Base-by-base conservation (phyloP, 1,140 invertebrate species). In the Drosophila tristis region DNA sequence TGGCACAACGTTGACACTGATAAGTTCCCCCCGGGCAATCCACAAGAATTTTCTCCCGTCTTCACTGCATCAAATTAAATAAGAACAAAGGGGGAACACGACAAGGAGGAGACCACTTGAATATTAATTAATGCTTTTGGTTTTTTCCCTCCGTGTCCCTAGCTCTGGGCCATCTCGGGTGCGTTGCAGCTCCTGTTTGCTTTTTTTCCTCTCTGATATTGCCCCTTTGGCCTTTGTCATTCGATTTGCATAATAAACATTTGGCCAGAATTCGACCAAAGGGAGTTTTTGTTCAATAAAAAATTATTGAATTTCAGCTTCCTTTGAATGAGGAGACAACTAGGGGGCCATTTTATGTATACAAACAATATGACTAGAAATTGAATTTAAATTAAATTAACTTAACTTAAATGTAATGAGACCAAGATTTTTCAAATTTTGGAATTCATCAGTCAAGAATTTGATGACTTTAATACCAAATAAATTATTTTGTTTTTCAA, bases 1-100 rank as follows among this genome's bases (percentile, higher is more conserved):
- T 87, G 84, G 84, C 84, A 82, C 84, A 87, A 81, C 79, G 84
- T 87, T 87, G 84, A 87, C 84, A 87, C 84, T 87, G 84, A 87
- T 87, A 87, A 87, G 84, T 89, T 87, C 74, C 84, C 84, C 84
- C 51, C 54, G 78, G 76, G 84, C 45, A 42, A 66, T 53, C 15
- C 43, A 44, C 25, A 43, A 56, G 54, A 57, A 26, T 25, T 15
- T 45, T 25, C 55, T 45, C 35, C 29, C 8, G 35, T 66, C 16
- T 47, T 48, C 23, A 7, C 54, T 68, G 67, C 60, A 58, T 65
- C 26, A 64, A 87, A 78, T 87, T 74, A 81, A 81, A 85, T 81
- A 85, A 86, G 78, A 78, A 54, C 25, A 55, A 67, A 47, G 55
- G 16, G 47, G 7, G 15, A 45, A 44, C 25, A 9, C 51, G 70